Conservation (phyloP, 2,888 invertebrate species). For the Morpho achilles region DNA sequence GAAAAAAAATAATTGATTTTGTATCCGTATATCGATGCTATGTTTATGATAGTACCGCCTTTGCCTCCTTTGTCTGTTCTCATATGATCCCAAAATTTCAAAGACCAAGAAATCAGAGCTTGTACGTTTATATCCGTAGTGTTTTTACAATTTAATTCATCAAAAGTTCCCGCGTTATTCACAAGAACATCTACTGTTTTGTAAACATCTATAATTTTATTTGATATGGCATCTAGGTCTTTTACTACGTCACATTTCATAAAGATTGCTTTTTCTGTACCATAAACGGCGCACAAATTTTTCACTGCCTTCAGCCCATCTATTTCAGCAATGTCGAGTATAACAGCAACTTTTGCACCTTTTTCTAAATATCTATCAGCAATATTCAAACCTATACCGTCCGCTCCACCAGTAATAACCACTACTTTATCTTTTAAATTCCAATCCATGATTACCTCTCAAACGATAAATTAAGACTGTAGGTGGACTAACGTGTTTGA, state of each 20-base stretch:
- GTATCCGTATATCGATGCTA: constrained; percentile 80
- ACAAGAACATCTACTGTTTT: constrained; percentile 60
- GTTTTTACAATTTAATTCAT: constrained; percentile 35
- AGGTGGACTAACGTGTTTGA: no score
- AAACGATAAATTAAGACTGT: background rate
- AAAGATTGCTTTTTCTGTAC: constrained; percentile 62
- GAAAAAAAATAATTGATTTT: constrained; percentile 61
- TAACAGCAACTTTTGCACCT: constrained; percentile 39
- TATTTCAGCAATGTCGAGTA: constrained; percentile 46
- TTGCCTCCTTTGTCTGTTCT: constrained; percentile 71
- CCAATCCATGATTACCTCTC: constrained; percentile 20
- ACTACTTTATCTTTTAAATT: constrained; percentile 33
- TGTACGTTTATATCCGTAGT: constrained; percentile 55
- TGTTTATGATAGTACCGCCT: constrained; percentile 83
- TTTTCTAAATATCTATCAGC: constrained; percentile 60
- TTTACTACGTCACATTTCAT: constrained; percentile 69
- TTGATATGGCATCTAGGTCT: constrained; percentile 58
- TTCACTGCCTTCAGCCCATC: constrained; percentile 53
- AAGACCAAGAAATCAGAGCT: constrained; percentile 51
- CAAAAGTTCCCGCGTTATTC: constrained; percentile 62
- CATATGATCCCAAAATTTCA: constrained; percentile 78
- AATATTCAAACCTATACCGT: constrained; percentile 71
- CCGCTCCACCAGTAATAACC: constrained; percentile 73
- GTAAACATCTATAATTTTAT: constrained; percentile 42
- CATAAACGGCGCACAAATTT: constrained; percentile 61